phyloP scores from a whole-genome alignment of 1,140 invertebrate genomes.

The Asobara japonica region DNA sequence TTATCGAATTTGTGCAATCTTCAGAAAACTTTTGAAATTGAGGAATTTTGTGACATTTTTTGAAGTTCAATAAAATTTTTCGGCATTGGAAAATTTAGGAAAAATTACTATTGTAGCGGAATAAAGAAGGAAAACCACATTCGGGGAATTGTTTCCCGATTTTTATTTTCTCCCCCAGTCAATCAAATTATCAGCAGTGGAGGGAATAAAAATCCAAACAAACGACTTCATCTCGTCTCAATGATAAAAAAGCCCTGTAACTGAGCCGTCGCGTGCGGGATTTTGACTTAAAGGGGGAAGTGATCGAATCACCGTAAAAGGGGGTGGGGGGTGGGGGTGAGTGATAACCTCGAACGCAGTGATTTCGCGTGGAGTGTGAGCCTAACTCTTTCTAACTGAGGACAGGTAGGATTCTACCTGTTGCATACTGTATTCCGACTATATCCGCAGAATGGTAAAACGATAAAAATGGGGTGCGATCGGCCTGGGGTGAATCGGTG shows the following conservation, averaged over 20 bases:
- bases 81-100: too few relatives aligned
- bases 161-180: neutral
- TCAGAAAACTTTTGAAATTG: too few relatives aligned
- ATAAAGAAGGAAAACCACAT: neutral
- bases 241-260: neutral
- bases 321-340: neutral
- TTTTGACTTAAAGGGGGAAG: neutral
- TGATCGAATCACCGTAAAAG: conserved; percentile 18
- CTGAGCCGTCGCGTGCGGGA: conserved; percentile 7
- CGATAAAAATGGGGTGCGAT: too few relatives aligned
- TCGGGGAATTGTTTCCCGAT: neutral
- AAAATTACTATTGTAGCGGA: too few relatives aligned
- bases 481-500: too few relatives aligned
- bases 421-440: too few relatives aligned
- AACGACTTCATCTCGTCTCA: neutral
- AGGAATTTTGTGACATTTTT: too few relatives aligned
- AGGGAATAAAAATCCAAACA: neutral
- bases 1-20: too few relatives aligned
- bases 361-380: conserved; percentile 24
- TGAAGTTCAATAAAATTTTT: too few relatives aligned
- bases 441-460: too few relatives aligned
- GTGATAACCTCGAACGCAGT: conserved; percentile 25
- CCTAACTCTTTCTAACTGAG: neutral
- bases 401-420: neutral
- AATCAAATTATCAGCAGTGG: conserved; percentile 3